Evolutionary conservation across 2,113 vertebrate genomes (phyloP).

Genomic region (Clupea harengus): DNA sequence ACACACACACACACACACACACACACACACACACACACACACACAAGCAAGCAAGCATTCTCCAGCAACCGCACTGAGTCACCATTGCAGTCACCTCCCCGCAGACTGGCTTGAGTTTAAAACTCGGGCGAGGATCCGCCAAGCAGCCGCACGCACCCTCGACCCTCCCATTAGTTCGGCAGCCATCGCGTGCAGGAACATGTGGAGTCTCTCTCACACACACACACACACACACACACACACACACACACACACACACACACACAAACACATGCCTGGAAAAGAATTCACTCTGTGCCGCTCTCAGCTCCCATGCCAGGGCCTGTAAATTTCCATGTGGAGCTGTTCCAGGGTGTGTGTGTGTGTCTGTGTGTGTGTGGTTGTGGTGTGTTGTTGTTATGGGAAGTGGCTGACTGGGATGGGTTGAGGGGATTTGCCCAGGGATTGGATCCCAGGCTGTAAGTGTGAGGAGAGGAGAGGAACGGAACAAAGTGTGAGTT

Average conservation of each 20-base stretch:
- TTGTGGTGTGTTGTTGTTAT: neutral
- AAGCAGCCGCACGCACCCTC: neutral
- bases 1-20: constrained; percentile 3
- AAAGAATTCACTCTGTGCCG: neutral
- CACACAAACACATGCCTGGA: neutral
- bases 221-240: neutral
- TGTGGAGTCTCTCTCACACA: neutral
- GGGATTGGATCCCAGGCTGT: constrained; percentile 34
- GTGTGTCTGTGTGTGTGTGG: neutral
- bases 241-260: constrained; percentile 13
- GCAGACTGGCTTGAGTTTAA: neutral
- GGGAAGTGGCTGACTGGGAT: constrained; percentile 43
- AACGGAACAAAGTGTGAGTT: neutral
- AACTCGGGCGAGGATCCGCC: neutral
- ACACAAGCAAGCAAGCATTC: neutral
- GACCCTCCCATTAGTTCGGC: neutral
- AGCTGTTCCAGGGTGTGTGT: constrained; percentile 33
- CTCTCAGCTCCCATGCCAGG: neutral
- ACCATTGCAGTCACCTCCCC: neutral
- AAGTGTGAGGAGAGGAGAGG: constrained; percentile 40
- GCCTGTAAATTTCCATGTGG: constrained; percentile 59
- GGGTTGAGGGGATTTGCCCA: neutral
- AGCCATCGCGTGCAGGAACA: constrained; percentile 10
- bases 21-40: constrained; percentile 5
- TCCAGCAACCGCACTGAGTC: neutral